Percentiles rank a stretch among this genome's conserved stretches.
Evolutionary conservation across 2,113 vertebrate genomes (phyloP).

Genomic region (Sturnira hondurensis): DNA sequence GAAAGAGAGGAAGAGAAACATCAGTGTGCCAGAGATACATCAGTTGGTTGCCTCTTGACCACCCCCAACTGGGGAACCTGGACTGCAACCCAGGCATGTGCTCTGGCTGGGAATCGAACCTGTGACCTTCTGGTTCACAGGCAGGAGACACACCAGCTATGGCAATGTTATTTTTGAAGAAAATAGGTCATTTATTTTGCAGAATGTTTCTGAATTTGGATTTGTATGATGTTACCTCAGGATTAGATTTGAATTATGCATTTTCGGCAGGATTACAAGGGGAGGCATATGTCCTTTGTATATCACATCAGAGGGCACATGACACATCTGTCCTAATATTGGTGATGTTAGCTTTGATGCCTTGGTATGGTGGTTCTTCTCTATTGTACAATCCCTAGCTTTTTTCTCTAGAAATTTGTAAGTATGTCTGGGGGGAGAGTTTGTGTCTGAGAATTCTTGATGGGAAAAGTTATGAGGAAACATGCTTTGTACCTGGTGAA

Average conservation of each 20-base stretch:
- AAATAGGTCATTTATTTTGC: not conserved
- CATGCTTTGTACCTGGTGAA: not conserved
- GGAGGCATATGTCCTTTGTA: not conserved
- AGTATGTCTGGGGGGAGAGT: not conserved
- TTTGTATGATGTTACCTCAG: not conserved
- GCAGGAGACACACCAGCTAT: too few species aligned
- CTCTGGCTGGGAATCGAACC: too few species aligned
- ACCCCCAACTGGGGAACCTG: too few species aligned
- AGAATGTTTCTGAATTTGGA: not conserved
- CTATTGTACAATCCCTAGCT: not conserved
- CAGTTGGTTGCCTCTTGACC: too few species aligned
- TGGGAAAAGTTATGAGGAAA: not conserved
- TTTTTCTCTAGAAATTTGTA: not conserved
- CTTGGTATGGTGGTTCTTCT: not conserved
- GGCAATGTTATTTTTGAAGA: not conserved
- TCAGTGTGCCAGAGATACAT: too few species aligned
- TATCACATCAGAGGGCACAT: not conserved
- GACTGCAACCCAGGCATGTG: too few species aligned
- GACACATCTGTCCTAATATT: not conserved
- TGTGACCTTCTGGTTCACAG: too few species aligned
- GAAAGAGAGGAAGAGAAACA: too few species aligned
- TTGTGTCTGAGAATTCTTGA: not conserved
- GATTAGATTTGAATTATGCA: not conserved
- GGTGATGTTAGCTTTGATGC: not conserved
- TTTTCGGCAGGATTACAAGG: not conserved